Percentiles rank a stretch among this genome's conserved stretches.
These are phyloP conservation scores for Epizoanthus illoricatus DNA, from an alignment of 92 coral and sea anemone genomes.

Conservation along the genomic window DNA sequence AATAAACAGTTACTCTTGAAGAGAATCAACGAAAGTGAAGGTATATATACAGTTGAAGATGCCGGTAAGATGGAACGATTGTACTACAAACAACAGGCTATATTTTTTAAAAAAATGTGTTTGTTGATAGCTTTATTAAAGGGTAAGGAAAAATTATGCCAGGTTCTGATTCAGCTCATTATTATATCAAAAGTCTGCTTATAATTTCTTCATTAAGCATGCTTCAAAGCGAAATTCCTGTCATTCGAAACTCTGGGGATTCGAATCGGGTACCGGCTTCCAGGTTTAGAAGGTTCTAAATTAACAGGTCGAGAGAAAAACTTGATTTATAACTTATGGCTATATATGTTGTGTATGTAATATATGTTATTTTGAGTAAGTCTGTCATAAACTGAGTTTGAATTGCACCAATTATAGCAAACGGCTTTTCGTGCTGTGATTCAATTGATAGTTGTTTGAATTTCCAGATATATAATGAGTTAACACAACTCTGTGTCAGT, in stretches of 20 bases:
- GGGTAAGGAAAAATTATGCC: background rate
- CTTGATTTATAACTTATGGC: no score
- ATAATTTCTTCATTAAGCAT: background rate
- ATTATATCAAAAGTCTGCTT: background rate
- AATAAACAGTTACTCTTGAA: background rate
- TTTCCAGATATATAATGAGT: no score
- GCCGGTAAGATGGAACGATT: slow-evolving; percentile 2
- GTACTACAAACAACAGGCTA: slow-evolving; percentile 10
- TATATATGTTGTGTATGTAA: no score
- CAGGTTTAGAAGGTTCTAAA: no score
- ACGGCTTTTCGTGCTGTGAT: no score
- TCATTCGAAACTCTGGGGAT: background rate
- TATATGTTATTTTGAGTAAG: no score
- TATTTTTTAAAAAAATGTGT: background rate
- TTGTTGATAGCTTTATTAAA: slow-evolving; percentile 6
- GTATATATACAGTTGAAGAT: background rate
- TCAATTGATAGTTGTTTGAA: no score
- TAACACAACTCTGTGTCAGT: no score
- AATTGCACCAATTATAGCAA: no score
- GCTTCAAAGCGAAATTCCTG: slow-evolving; percentile 6
- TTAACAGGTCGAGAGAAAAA: no score
- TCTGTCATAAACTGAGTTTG: no score
- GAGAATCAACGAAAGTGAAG: background rate
- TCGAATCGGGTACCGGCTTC: background rate
- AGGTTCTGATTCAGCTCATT: background rate